These are phyloP conservation scores for Drosophila nr. medialis DNA, from an alignment of 2,888 invertebrate species.

Conservation along the genomic window DNA sequence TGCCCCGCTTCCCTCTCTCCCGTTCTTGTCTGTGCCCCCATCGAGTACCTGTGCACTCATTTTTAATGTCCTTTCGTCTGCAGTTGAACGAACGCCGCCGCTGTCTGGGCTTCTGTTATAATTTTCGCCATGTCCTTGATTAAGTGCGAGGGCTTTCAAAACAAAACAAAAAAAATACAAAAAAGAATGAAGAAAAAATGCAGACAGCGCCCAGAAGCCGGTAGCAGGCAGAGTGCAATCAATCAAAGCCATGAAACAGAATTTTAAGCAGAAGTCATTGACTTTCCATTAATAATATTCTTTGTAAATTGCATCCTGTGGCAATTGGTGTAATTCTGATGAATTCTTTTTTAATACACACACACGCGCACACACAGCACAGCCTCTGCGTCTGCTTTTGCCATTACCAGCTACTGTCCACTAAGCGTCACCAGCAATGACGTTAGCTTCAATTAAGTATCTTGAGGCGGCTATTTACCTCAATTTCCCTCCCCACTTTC, in stretches of 20 bases:
- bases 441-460: conserved; percentile 68
- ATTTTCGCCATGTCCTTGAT: conserved; percentile 71
- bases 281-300: conserved; percentile 83
- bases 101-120: conserved; percentile 72
- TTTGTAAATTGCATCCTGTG: conserved; percentile 77
- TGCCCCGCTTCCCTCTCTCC: background rate
- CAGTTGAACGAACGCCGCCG: conserved; percentile 78
- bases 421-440: conserved; percentile 42
- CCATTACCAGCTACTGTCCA: conserved; percentile 55
- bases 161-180: conserved; percentile 18
- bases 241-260: conserved; percentile 72
- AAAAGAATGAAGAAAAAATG: background rate
- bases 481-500: conserved; percentile 38
- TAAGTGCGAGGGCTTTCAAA: conserved; percentile 73
- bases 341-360: conserved; percentile 73
- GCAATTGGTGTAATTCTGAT: conserved; percentile 82
- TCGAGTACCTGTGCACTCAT: conserved; percentile 75
- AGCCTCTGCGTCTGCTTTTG: background rate
- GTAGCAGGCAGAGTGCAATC: conserved; percentile 62
- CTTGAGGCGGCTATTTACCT: conserved; percentile 35
- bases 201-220: conserved; percentile 22
- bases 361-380: conserved; percentile 4
- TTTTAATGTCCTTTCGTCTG: conserved; percentile 82
- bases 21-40: background rate
- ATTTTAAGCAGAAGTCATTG: conserved; percentile 81